These are phyloP conservation scores for Rhabditoides inermis DNA, from an alignment of 2,888 invertebrate genomes.

Conservation along the genomic window DNA sequence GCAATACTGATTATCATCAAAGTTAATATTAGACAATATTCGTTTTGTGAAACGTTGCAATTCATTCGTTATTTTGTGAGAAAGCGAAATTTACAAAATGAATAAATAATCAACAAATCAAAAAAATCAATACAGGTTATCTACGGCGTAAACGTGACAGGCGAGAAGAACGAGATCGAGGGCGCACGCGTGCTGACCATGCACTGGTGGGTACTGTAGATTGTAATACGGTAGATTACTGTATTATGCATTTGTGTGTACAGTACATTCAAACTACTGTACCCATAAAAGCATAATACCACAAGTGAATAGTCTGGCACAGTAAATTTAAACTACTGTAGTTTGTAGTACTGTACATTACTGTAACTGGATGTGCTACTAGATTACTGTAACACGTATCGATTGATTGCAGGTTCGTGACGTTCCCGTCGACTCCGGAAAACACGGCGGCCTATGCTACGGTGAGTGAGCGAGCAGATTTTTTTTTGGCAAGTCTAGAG, in stretches of 20 bases:
- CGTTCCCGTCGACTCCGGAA: constrained; percentile 35
- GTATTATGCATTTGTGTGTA: too few relatives aligned
- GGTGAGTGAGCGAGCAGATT: too few relatives aligned
- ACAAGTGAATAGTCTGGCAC: too few relatives aligned
- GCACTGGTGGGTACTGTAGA: constrained; percentile 30
- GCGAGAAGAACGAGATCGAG: constrained; percentile 49
- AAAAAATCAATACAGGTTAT: constrained; percentile 44
- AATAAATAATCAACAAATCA: too few relatives aligned
- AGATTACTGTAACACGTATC: too few relatives aligned
- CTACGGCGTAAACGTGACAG: constrained; percentile 49
- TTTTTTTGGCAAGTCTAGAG: too few relatives aligned
- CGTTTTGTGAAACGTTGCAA: not conserved
- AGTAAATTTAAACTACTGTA: too few relatives aligned
- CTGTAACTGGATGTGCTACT: too few relatives aligned
- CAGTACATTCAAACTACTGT: too few relatives aligned
- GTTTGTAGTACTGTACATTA: too few relatives aligned
- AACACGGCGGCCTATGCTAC: constrained; percentile 40
- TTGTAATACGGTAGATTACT: not conserved
- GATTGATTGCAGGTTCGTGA: constrained; percentile 33
- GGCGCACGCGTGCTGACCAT: constrained; percentile 49
- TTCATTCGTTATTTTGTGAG: not conserved
- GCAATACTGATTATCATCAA: not conserved
- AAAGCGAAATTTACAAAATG: too few relatives aligned
- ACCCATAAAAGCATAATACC: too few relatives aligned
- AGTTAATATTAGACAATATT: not conserved